Evolutionary conservation across 2,113 vertebrate species (phyloP).

Genomic region (Nannobrachium achirus): DNA sequence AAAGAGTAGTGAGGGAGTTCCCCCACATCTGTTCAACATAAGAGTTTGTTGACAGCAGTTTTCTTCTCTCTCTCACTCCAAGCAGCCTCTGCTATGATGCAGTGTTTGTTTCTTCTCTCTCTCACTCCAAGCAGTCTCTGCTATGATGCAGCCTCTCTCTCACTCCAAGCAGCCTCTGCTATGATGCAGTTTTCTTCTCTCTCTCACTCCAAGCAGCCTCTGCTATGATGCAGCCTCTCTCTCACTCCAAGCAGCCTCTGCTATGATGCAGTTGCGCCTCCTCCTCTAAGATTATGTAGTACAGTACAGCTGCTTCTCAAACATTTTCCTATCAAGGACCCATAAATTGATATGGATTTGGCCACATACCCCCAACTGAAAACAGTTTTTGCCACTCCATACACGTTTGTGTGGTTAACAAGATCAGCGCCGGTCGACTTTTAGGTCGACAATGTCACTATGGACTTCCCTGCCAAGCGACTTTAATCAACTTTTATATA

Average conservation of each 20-base stretch:
- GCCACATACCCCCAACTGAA: too few species aligned
- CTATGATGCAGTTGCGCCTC: conserved; percentile 47
- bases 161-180: conserved; percentile 19
- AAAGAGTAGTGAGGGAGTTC: conserved; percentile 75
- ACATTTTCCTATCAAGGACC: too few species aligned
- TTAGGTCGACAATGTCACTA: too few species aligned
- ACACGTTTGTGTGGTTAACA: too few species aligned
- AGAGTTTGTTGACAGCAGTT: conserved; percentile 82
- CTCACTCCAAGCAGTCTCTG: background rate
- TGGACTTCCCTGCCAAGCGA: too few species aligned
- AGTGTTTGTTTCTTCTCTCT: too few species aligned
- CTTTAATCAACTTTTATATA: too few species aligned
- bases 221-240: conserved; percentile 50
- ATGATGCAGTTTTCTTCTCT: too few species aligned
- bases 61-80: conserved; percentile 38
- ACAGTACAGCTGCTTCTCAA: conserved; percentile 9
- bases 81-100: background rate
- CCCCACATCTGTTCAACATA: conserved; percentile 85
- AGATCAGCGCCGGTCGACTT: too few species aligned
- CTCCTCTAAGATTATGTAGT: conserved; percentile 68
- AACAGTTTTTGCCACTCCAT: too few species aligned
- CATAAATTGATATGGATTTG: too few species aligned
- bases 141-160: too few species aligned
- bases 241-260: conserved; percentile 11
- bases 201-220: conserved; percentile 47